Conservation (phyloP, 2,888 invertebrate genomes). For the Lochmaea capreae region DNA sequence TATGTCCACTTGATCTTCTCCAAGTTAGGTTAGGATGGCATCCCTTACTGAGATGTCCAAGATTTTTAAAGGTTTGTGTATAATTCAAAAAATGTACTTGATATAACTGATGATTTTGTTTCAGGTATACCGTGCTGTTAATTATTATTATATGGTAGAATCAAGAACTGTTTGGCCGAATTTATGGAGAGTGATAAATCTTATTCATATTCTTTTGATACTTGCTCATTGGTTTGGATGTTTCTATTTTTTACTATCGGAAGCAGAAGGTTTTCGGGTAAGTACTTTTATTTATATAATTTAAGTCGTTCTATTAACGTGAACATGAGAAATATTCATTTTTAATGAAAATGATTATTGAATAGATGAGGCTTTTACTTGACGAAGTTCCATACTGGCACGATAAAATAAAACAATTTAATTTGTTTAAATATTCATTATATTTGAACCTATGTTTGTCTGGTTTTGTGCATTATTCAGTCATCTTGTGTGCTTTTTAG, state of each 20-base stretch:
- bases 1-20: conserved; percentile 88
- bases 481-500: too few species aligned
- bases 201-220: conserved; percentile 93
- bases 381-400: too few species aligned
- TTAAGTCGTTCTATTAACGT: too few species aligned
- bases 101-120: conserved; percentile 24
- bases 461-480: too few species aligned
- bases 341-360: too few species aligned
- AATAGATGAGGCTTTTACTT: too few species aligned
- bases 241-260: conserved; percentile 94
- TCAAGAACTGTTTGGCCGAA: conserved; percentile 96
- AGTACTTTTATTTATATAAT: conserved; percentile 44
- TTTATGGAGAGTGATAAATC: conserved; percentile 94
- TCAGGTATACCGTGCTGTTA: conserved; percentile 90
- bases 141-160: conserved; percentile 96
- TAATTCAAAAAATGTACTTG: background rate
- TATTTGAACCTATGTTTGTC: too few species aligned
- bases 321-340: too few species aligned
- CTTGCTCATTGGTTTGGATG: conserved; percentile 98
- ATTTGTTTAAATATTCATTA: too few species aligned
- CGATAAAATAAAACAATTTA: too few species aligned
- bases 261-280: conserved; percentile 88
- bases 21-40: conserved; percentile 84
- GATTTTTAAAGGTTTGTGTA: conserved; percentile 81
- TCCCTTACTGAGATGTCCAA: conserved; percentile 89